phyloP scores from a whole-genome alignment of 2,113 vertebrate genomes.

The Anoplopoma fimbria region DNA sequence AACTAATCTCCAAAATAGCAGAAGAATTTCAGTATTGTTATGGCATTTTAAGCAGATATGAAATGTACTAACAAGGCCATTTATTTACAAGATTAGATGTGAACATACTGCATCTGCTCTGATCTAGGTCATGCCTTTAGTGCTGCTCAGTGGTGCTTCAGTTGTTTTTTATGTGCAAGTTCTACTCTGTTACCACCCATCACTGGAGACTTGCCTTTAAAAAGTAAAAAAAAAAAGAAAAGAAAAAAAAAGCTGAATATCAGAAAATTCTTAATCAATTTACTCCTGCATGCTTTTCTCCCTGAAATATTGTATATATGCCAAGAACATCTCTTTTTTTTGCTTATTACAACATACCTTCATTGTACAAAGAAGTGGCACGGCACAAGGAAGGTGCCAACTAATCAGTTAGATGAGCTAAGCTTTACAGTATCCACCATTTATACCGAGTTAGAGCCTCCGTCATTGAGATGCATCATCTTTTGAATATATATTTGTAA shows the following conservation, averaged over 20 bases:
- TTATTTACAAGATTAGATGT: constrained; percentile 8
- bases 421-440: background rate
- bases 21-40: background rate
- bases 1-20: background rate
- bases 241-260: constrained; percentile 12
- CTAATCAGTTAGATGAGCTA: constrained; percentile 12
- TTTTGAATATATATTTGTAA: constrained; percentile 19
- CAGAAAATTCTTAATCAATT: constrained; percentile 1
- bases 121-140: constrained; percentile 28
- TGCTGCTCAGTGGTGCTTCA: background rate
- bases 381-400: background rate
- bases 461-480: background rate
- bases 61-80: background rate
- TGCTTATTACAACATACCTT: constrained; percentile 1
- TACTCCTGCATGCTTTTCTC: background rate
- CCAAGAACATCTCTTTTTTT: constrained; percentile 9
- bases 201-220: background rate
- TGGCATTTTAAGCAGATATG: constrained; percentile 8
- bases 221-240: constrained; percentile 5
- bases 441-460: background rate
- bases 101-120: constrained; percentile 9
- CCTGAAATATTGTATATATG: constrained; percentile 9
- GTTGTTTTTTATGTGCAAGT: constrained; percentile 7
- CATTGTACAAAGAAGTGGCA: background rate
- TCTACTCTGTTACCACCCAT: constrained; percentile 14